Evolutionary conservation across 35 echinoderm and acorn worm genomes (phyloP).

Genomic region (Lytechinus variegatus): DNA sequence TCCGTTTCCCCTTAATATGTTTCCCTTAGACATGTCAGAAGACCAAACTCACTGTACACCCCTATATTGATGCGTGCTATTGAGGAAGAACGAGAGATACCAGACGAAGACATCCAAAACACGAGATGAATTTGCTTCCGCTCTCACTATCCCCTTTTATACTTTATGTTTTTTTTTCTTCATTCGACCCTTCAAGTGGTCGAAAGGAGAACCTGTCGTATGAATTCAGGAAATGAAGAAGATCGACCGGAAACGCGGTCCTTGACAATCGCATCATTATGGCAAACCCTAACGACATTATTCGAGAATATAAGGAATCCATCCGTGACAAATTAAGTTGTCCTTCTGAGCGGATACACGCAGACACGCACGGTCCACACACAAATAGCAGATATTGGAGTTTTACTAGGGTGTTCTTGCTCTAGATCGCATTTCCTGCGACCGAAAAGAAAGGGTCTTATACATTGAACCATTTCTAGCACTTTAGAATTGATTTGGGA

Average conservation of each 20-base stretch:
- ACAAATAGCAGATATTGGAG: neutral
- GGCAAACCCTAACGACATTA: neutral
- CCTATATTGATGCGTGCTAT: neutral
- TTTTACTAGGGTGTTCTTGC: neutral
- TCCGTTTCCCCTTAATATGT: too few relatives aligned
- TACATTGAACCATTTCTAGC: neutral
- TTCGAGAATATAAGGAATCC: neutral
- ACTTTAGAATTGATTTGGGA: neutral
- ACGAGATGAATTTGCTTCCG: neutral
- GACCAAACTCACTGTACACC: too few relatives aligned
- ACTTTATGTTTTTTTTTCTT: neutral
- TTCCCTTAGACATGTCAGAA: too few relatives aligned
- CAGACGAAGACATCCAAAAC: neutral
- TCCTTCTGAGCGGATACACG: neutral
- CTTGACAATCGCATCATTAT: constrained; percentile 12
- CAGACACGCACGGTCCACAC: neutral
- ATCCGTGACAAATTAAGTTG: constrained; percentile 13
- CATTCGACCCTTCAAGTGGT: neutral
- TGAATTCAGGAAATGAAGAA: constrained; percentile 29
- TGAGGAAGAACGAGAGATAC: neutral
- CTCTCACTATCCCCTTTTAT: neutral
- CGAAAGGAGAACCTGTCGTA: neutral
- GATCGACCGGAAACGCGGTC: neutral
- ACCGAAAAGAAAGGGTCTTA: neutral
- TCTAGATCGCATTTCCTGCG: neutral